Base-by-base conservation (phyloP, 2,888 invertebrate genomes). In the Nomada flava region DNA sequence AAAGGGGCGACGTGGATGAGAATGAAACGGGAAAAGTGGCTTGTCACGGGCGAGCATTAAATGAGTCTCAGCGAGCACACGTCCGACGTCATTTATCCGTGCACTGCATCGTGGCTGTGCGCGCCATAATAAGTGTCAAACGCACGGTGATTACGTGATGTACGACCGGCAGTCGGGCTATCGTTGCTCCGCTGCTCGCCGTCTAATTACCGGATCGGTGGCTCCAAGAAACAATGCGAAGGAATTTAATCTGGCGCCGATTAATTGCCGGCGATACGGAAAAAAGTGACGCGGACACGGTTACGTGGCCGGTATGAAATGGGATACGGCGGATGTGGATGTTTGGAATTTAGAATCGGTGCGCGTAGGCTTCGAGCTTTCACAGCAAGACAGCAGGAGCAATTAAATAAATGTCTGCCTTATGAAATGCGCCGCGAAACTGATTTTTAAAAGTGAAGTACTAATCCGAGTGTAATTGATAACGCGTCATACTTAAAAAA, bases 111-210 rank as follows among this genome's bases (percentile, higher is more conserved):
- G 78, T 60, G 68, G 67, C 71, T 20, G 44, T 59, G 44, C 53
- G 64, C 83, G 60, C 42, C 69, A 73, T 79, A 75, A 84, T 85
- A 81, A 86, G 84, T 79, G 81, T 79, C 79, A 72, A 79, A 84
- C 79, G 70, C 57, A 68, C 73, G 59, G 64, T 76, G 85, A 85
- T 85, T 85, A 85, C 76, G 82, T 69, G 69, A 85, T 72, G 82
- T 79, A 81, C 80, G 74, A 79, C 53, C 78, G 59, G 53, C 69
- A 60, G 13, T 20, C 47, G 18, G 57, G 50, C 20, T 70, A 71
- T 76, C 64, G 78, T 64, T 78, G 67, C 55, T n/a, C 26, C 67
- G 57, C 13, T 78, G 42, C 63, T 52, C 76, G 23, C 76, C 57
- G 79, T 76, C 76, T 79, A 79, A 79, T 79, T 79, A 77, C 77